phyloP scores from a whole-genome alignment of 2,113 vertebrate genomes.

The Theristicus caerulescens region DNA sequence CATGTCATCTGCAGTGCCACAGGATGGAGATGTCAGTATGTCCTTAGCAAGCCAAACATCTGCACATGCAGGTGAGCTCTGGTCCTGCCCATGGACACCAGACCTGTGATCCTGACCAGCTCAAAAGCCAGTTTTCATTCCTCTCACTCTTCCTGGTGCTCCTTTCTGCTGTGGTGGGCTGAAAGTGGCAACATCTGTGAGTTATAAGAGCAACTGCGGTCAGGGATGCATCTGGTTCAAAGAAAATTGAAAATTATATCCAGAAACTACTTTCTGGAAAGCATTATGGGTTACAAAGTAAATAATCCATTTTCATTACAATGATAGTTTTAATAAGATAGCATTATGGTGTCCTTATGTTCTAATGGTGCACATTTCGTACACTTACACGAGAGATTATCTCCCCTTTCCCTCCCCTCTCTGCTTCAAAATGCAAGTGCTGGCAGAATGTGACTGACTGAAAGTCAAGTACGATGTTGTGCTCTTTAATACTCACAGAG shows the following conservation, averaged over 20 bases:
- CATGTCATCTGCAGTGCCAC: background rate
- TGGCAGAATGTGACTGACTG: background rate
- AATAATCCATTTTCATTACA: constrained; percentile 22
- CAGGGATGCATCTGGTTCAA: background rate
- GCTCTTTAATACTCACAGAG: background rate
- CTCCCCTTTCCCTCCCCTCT: background rate
- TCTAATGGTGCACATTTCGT: background rate
- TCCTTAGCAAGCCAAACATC: background rate
- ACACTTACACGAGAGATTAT: background rate
- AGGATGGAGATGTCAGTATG: background rate
- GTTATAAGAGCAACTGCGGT: background rate
- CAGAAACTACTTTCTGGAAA: constrained; percentile 1
- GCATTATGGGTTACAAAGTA: constrained; percentile 11
- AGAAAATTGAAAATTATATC: background rate
- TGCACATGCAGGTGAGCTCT: background rate
- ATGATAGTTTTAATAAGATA: constrained; percentile 23
- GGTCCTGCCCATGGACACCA: background rate
- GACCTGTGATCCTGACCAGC: background rate
- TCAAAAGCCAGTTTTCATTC: background rate
- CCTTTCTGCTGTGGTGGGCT: background rate
- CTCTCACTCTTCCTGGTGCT: background rate
- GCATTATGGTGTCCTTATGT: background rate
- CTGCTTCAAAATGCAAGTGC: background rate
- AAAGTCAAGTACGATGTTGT: background rate
- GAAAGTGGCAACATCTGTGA: background rate